phyloP scores from a whole-genome alignment of 2,888 invertebrate genomes.

The Nomada fabriciana region DNA sequence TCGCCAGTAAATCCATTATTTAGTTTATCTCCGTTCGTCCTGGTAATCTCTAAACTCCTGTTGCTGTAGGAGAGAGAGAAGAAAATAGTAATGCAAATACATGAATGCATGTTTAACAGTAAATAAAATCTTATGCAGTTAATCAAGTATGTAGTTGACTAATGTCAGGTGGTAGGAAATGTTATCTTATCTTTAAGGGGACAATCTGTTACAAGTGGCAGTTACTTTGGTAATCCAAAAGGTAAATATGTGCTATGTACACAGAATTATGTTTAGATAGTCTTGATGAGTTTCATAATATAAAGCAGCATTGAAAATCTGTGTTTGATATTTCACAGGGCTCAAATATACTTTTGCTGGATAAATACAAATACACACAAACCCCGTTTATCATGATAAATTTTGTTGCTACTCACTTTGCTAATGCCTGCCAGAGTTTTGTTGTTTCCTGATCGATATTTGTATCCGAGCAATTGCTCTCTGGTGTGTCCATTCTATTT shows the following conservation, averaged over 20 bases:
- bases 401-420: constrained; percentile 72
- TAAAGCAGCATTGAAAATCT: constrained; percentile 5
- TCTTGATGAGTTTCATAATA: constrained; percentile 1
- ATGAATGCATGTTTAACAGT: not conserved
- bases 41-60: constrained; percentile 82
- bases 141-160: constrained; percentile 24
- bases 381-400: not conserved
- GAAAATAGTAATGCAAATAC: constrained; percentile 5
- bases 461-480: constrained; percentile 83
- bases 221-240: constrained; percentile 41
- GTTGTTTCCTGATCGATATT: constrained; percentile 81
- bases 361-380: constrained; percentile 1
- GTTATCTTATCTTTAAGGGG: constrained; percentile 59
- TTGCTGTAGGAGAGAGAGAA: constrained; percentile 74
- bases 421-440: constrained; percentile 81
- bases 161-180: constrained; percentile 13
- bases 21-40: constrained; percentile 82
- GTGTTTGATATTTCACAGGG: not conserved
- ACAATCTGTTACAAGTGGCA: constrained; percentile 28
- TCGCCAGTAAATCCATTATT: constrained; percentile 86
- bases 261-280: constrained; percentile 17
- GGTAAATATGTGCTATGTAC: constrained; percentile 37
- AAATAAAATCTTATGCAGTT: constrained; percentile 22
- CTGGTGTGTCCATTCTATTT: constrained; percentile 83
- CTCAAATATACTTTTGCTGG: not conserved